These are phyloP conservation scores for Caradrina kadenii DNA, from an alignment of 2,888 invertebrate species.

Conservation along the genomic window DNA sequence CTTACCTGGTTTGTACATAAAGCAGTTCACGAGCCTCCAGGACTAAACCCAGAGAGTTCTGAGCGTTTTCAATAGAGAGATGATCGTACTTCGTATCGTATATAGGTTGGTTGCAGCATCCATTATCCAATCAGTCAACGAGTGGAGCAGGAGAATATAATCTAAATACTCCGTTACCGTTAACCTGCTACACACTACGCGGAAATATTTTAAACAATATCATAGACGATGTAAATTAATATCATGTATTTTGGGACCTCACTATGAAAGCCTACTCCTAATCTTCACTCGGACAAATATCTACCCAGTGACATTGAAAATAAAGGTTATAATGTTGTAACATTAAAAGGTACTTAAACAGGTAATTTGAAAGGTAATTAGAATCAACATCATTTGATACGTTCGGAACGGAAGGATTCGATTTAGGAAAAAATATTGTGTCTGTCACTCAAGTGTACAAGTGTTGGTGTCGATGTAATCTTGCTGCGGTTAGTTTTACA, in stretches of 20 bases:
- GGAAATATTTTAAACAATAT: constrained; percentile 18
- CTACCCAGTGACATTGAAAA: not conserved
- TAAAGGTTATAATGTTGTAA: constrained; percentile 20
- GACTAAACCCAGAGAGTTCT: not conserved
- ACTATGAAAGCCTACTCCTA: constrained; percentile 2
- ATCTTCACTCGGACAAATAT: constrained; percentile 2
- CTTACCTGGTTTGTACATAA: not conserved
- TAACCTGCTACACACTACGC: not conserved
- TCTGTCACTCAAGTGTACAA: not conserved
- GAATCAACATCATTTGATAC: constrained; percentile 30
- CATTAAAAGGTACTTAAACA: not conserved
- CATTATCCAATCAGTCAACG: too few species aligned
- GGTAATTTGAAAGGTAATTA: constrained; percentile 33
- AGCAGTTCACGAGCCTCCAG: not conserved
- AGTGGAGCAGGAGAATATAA: too few species aligned
- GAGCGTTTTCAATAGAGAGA: not conserved
- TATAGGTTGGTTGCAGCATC: too few species aligned
- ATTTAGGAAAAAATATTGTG: constrained; percentile 21
- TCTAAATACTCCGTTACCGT: too few species aligned
- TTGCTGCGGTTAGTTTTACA: not conserved
- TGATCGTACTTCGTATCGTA: not conserved
- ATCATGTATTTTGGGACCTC: not conserved
- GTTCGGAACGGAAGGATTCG: constrained; percentile 11
- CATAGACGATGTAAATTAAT: constrained; percentile 26
- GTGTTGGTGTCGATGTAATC: not conserved